These are phyloP conservation scores for Hecatera dysodea DNA, from an alignment of 2,888 invertebrate genomes.

Conservation along the genomic window DNA sequence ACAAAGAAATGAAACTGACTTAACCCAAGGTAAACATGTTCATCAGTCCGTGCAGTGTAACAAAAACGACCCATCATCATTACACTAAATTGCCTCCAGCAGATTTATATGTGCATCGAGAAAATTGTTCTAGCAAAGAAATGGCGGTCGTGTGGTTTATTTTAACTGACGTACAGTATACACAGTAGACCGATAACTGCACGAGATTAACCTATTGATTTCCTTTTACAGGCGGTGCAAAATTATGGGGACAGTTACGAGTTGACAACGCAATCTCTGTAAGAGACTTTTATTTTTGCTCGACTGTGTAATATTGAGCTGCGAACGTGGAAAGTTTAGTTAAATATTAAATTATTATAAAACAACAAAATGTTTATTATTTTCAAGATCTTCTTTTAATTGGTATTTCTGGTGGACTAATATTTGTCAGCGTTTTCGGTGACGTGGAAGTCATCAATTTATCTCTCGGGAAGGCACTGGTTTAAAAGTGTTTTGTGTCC, in stretches of 20 bases:
- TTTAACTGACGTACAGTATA: slow-evolving; percentile 68
- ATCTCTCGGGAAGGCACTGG: too few relatives aligned
- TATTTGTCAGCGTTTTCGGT: too few relatives aligned
- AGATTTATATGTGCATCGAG: slow-evolving; percentile 49
- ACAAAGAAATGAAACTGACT: neutral
- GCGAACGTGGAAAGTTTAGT: neutral
- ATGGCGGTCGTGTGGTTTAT: slow-evolving; percentile 46
- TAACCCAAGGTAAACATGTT: neutral
- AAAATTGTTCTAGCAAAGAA: slow-evolving; percentile 53
- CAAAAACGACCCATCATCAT: slow-evolving; percentile 38
- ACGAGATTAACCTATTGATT: slow-evolving; percentile 70
- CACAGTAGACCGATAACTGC: slow-evolving; percentile 69
- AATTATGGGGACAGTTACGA: slow-evolving; percentile 38
- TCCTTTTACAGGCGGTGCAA: slow-evolving; percentile 36
- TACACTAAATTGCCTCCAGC: slow-evolving; percentile 40
- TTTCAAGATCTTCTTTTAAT: too few relatives aligned
- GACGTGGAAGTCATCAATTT: too few relatives aligned
- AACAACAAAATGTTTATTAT: too few relatives aligned
- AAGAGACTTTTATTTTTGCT: slow-evolving; percentile 14
- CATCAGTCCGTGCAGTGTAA: slow-evolving; percentile 2
- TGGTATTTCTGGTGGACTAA: too few relatives aligned
- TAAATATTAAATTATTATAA: too few relatives aligned
- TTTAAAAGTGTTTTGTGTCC: too few relatives aligned
- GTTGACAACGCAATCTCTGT: slow-evolving; percentile 29
- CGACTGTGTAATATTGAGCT: neutral